phyloP scores from a whole-genome alignment of 1,140 invertebrate genomes.

The Muscidifurax raptorellus region DNA sequence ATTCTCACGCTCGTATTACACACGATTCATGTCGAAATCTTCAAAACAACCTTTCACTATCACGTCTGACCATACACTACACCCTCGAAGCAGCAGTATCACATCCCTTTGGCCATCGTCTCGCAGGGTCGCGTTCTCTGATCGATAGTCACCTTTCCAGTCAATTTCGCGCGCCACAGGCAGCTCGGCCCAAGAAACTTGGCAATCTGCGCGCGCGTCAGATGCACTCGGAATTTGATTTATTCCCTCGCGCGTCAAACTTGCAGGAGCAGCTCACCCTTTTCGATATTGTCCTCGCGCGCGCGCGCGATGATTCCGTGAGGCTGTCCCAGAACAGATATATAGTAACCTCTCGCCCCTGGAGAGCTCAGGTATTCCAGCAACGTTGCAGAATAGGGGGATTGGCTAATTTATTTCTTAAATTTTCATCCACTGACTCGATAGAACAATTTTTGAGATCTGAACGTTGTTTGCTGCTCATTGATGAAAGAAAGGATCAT shows the following conservation, averaged over 20 bases:
- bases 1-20: no score
- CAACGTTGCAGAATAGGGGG: neutral
- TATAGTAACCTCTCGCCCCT: neutral
- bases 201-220: slow-evolving; percentile 54
- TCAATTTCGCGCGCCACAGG: slow-evolving; percentile 53
- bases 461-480: no score
- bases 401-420: neutral
- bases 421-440: neutral
- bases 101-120: slow-evolving; percentile 34
- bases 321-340: neutral
- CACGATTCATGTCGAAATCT: no score
- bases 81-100: neutral
- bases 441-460: no score
- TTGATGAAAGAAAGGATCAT: neutral
- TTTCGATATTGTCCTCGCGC: neutral
- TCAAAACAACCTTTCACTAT: no score
- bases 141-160: slow-evolving; percentile 59
- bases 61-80: no score
- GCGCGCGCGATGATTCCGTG: neutral
- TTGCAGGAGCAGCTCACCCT: neutral
- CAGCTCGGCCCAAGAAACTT: slow-evolving; percentile 42
- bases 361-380: neutral
- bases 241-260: slow-evolving; percentile 47
- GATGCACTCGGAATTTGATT: slow-evolving; percentile 59
- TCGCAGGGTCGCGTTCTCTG: slow-evolving; percentile 48